Conservation (phyloP, 2,888 invertebrate genomes). For the Diarsia dahlii region DNA sequence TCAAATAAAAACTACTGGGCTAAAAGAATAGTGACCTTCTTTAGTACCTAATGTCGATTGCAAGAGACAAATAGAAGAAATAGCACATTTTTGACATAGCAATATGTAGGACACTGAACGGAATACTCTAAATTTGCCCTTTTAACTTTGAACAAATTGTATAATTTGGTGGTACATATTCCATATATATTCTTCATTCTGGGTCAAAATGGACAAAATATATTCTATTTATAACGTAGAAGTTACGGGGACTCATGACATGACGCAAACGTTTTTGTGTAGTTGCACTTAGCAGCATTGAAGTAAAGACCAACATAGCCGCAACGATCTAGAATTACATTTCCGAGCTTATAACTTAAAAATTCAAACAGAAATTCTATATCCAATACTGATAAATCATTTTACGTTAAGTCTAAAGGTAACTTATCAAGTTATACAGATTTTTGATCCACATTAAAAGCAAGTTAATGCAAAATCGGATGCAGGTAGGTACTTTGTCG, state of each 20-base stretch:
- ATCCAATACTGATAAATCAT: conserved; percentile 28
- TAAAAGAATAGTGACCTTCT: not conserved
- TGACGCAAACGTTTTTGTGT: not conserved
- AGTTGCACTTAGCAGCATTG: conserved; percentile 2
- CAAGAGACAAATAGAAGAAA: not conserved
- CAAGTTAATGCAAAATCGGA: conserved; percentile 38
- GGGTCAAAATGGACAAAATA: not conserved
- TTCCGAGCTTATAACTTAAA: conserved; percentile 17
- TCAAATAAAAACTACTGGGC: not conserved
- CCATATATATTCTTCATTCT: not conserved
- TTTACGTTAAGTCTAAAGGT: conserved; percentile 1
- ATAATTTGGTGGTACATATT: conserved; percentile 1
- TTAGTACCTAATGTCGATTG: not conserved
- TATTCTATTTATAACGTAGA: not conserved
- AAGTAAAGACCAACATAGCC: conserved; percentile 1
- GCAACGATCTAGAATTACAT: not conserved
- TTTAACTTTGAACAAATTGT: conserved; percentile 5
- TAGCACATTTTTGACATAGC: not conserved
- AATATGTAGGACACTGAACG: conserved; percentile 12
- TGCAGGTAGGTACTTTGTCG: conserved; percentile 33
- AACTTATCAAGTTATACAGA: conserved; percentile 7
- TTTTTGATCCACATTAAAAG: conserved; percentile 13
- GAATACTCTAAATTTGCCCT: conserved; percentile 4
- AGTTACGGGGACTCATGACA: not conserved
- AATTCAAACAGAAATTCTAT: conserved; percentile 32